Evolutionary conservation across 2,113 vertebrate species (phyloP), one percentile per base, ranked within the genome.

Genomic region (Sinocyclocheilus anshuiensis): DNA sequence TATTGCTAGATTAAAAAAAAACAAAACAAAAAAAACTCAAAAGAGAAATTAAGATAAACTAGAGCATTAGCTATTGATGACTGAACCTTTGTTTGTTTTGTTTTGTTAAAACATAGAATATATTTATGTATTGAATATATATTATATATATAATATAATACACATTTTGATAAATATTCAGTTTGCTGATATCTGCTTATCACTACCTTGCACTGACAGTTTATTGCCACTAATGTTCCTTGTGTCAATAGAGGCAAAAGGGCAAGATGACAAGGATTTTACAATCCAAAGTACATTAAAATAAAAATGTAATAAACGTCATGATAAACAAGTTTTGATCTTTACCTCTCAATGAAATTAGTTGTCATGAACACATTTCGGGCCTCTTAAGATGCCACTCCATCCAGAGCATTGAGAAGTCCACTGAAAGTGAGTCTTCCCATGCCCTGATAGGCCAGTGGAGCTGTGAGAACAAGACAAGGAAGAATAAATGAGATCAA

Each of bases 301-400:
- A 42, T 18, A 22, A 74, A 39, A 11, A 71, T 1, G 15, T 20
- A 33, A 20, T 33, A 29, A 3, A 6, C 2, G 15, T 36, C 36
- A 36, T 36, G 98, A 11, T 4, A 15, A 26, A 29, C 11, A 77
- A 53, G n/a, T 4, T 45, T 11, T 57, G 18, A 63, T 10, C 3
- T 91, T 90, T 90, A 99, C 98, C 97, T 96, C 90, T 99, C 97
- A 81, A 98, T 95, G 0, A 97, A 96, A 92, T 99, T 99, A 80
- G 98, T 99, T 69, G 98, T 99, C 98, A 99, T 99, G 86, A 99
- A 99, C 84, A 99, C 96, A 50, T 99, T 98, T 85, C 98, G 96
- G 80, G 98, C 98, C 87, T 99, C 98, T 0, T 98, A 96, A 57
- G 98, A 99, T 80, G 98, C 98, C 53, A 99, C 98, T 0, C 98